These are phyloP conservation scores for Sinocyclocheilus maitianheensis DNA, from an alignment of 2,113 vertebrate species.

Conservation along the genomic window DNA sequence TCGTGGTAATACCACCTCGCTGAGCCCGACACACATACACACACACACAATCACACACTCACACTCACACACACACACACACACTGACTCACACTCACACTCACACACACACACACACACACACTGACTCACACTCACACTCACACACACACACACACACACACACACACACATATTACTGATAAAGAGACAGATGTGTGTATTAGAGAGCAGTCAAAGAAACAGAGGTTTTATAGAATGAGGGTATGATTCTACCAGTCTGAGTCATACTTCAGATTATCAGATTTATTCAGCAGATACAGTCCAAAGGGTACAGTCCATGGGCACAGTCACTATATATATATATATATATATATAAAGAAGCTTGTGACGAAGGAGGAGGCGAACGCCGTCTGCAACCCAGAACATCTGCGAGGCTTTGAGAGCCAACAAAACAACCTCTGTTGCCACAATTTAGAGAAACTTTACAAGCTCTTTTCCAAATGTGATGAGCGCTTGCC, in stretches of 20 bases:
- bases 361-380: conserved; percentile 46
- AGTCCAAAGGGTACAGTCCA: conserved; percentile 18
- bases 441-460: conserved; percentile 58
- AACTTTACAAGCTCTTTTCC: conserved; percentile 52
- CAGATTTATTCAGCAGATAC: conserved; percentile 6
- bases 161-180: no score
- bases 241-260: conserved; percentile 2
- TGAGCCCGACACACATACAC: no score
- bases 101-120: no score
- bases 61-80: no score
- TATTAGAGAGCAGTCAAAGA: no score
- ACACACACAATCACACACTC: no score
- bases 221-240: neutral
- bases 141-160: no score
- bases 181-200: no score
- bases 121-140: no score
- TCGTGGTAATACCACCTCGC: no score
- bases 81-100: no score
- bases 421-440: conserved; percentile 70
- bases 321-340: neutral
- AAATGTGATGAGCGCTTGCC: neutral
- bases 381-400: conserved; percentile 65
- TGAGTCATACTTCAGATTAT: neutral
- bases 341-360: neutral
- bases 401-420: conserved; percentile 58